Conservation (phyloP, 2,888 invertebrate genomes). For the Panzeria rudis region DNA sequence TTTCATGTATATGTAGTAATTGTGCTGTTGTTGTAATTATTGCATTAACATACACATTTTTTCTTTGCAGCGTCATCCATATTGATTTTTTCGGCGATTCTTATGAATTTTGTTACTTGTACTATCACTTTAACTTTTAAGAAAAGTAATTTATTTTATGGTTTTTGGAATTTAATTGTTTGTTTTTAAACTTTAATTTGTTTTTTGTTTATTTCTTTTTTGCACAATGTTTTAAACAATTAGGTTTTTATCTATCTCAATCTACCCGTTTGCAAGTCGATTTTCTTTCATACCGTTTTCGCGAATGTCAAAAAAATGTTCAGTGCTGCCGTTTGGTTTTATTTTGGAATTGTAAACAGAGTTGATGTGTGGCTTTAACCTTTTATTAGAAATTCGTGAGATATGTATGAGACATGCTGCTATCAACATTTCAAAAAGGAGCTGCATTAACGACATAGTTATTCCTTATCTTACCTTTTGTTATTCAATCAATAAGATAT, state of each 20-base stretch:
- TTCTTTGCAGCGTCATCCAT: constrained; percentile 69
- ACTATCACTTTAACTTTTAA: constrained; percentile 42
- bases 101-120: constrained; percentile 68
- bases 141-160: constrained; percentile 45
- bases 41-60: constrained; percentile 68
- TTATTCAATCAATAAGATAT: too few relatives aligned
- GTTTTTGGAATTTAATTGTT: constrained; percentile 44
- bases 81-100: constrained; percentile 67
- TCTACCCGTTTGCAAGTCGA: constrained; percentile 53
- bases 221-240: constrained; percentile 64
- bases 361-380: neutral
- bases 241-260: constrained; percentile 31
- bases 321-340: neutral
- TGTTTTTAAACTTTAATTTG: constrained; percentile 39
- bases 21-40: constrained; percentile 55
- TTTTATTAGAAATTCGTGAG: neutral
- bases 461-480: too few relatives aligned
- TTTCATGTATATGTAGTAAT: constrained; percentile 12
- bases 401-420: too few relatives aligned
- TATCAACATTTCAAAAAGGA: neutral
- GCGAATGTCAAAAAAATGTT: constrained; percentile 41
- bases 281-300: constrained; percentile 53
- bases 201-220: constrained; percentile 66
- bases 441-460: neutral
- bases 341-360: neutral